Conservation (phyloP, 2,797 vertebrate species). For the Varecia variegata region DNA sequence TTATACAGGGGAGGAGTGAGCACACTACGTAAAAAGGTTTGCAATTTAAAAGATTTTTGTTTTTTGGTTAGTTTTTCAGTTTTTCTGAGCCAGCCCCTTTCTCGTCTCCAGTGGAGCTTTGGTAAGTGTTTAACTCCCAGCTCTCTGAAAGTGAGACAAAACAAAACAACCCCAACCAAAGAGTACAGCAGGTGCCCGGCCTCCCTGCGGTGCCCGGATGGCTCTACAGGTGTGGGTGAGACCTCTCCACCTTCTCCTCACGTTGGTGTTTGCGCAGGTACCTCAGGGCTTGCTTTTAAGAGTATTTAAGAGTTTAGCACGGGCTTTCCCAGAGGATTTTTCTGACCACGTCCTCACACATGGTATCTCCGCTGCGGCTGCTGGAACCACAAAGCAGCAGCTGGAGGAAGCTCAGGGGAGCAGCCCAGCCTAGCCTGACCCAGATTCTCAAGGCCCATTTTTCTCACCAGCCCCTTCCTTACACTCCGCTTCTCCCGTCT, state of each 20-base stretch:
- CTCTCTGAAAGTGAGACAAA: not conserved
- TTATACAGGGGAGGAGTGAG: not conserved
- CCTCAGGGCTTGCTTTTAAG: not conserved
- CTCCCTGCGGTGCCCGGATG: not conserved
- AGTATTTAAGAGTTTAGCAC: not conserved
- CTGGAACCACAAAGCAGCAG: not conserved
- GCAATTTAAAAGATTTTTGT: not conserved
- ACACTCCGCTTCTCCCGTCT: not conserved
- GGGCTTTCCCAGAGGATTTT: not conserved
- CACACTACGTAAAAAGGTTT: not conserved
- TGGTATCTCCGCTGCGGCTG: not conserved
- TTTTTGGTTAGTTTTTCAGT: not conserved
- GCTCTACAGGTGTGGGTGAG: not conserved
- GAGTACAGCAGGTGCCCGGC: fast-evolving
- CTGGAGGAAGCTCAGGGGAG: not conserved
- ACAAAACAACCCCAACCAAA: not conserved
- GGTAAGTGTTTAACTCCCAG: not conserved
- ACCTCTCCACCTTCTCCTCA: not conserved
- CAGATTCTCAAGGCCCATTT: not conserved
- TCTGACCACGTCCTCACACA: not conserved
- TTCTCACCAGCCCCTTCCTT: not conserved
- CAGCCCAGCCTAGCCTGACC: too few species aligned
- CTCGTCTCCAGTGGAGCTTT: not conserved
- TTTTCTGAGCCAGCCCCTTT: not conserved
- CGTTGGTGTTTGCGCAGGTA: not conserved